Evolutionary conservation across 53 echinoderm and acorn worm genomes (phyloP).

Genomic region (Arbacia lixula): DNA sequence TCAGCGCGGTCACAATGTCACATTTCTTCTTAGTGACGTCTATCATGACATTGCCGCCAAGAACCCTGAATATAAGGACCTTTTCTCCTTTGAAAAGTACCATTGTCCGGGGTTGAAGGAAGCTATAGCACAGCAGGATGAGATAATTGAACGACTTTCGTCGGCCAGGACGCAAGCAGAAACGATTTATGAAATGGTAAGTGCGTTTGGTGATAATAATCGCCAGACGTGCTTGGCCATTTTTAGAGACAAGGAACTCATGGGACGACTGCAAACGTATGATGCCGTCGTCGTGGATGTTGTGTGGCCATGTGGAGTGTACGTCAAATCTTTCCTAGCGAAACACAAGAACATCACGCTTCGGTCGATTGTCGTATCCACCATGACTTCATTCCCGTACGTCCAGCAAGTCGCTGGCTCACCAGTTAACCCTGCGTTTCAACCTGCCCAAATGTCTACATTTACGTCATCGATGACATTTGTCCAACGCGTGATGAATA

Average conservation of each 20-base stretch:
- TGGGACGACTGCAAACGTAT: background rate
- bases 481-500: background rate
- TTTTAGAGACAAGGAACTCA: background rate
- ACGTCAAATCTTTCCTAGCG: background rate
- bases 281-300: slow-evolving; percentile 18
- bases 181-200: background rate
- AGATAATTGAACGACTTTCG: background rate
- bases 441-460: background rate
- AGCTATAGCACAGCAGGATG: background rate
- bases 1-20: background rate
- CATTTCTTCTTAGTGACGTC: background rate
- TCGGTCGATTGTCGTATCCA: background rate
- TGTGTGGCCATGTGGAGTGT: slow-evolving; percentile 21
- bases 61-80: slow-evolving; percentile 2
- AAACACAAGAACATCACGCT: background rate
- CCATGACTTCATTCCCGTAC: background rate
- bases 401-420: slow-evolving; percentile 1
- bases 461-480: background rate
- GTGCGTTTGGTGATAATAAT: background rate
- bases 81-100: background rate
- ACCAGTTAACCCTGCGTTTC: background rate
- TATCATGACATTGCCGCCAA: background rate
- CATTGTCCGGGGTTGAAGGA: background rate
- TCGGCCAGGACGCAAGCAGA: too few relatives aligned
- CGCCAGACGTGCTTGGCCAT: background rate